Percentiles rank a stretch among this genome's conserved stretches.
These are phyloP conservation scores for Brachyistius frenatus DNA, from an alignment of 2,113 vertebrate genomes.

Conservation along the genomic window DNA sequence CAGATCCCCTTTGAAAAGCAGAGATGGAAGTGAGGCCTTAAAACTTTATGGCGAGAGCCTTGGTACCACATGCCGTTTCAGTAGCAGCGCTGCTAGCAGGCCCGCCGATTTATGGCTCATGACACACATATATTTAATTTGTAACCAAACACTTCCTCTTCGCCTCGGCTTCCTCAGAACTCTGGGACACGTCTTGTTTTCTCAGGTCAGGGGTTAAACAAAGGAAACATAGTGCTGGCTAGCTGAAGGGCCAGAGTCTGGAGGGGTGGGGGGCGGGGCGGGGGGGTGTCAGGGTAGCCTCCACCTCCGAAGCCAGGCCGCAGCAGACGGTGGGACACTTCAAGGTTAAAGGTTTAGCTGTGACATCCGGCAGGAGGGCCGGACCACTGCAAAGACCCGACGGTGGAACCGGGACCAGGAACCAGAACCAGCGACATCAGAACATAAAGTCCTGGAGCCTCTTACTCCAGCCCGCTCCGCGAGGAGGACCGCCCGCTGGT, in stretches of 20 bases:
- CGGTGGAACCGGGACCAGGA: slow-evolving; percentile 53
- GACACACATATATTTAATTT: slow-evolving; percentile 98
- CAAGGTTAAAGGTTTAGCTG: slow-evolving; percentile 84
- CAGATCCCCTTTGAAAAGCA: slow-evolving; percentile 72
- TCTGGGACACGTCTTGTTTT: slow-evolving; percentile 91
- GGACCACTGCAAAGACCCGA: slow-evolving; percentile 59
- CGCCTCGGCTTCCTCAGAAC: slow-evolving; percentile 90
- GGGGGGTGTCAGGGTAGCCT: slow-evolving; percentile 76
- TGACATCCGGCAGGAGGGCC: slow-evolving; percentile 68
- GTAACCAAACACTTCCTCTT: slow-evolving; percentile 99
- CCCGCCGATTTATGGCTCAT: slow-evolving; percentile 92
- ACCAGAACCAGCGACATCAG: slow-evolving; percentile 20
- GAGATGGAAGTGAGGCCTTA: slow-evolving; percentile 76
- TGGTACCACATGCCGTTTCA: slow-evolving; percentile 84
- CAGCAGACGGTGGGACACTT: slow-evolving; percentile 76
- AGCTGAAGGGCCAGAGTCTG: slow-evolving; percentile 44
- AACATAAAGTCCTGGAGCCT: slow-evolving; percentile 50
- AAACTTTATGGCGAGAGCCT: slow-evolving; percentile 88
- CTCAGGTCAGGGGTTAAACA: slow-evolving; percentile 98
- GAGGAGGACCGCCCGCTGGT: slow-evolving; percentile 23
- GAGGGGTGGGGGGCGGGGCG: no score
- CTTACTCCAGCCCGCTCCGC: slow-evolving; percentile 44
- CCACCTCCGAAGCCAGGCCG: slow-evolving; percentile 56
- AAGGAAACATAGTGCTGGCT: slow-evolving; percentile 91
- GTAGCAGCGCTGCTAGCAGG: slow-evolving; percentile 85